These are phyloP conservation scores for Phyllostomus hastatus DNA, from an alignment of 2,113 vertebrate species.

Conservation along the genomic window DNA sequence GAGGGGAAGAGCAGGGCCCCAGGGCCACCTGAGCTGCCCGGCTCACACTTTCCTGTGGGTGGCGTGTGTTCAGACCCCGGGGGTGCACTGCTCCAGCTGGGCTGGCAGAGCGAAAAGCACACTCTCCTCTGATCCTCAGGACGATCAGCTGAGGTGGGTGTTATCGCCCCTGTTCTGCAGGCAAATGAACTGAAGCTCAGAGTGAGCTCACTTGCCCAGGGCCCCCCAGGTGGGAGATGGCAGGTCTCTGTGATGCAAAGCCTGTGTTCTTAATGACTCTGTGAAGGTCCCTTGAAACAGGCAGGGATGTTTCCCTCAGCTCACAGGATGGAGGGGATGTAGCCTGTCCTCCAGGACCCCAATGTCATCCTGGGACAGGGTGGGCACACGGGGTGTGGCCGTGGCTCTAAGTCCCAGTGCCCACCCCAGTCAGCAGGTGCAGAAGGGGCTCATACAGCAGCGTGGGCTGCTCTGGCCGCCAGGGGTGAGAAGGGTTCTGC, in stretches of 20 bases:
- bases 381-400: neutral
- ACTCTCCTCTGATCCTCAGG: neutral
- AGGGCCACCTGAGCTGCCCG: neutral
- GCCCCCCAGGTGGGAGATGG: neutral
- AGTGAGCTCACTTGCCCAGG: neutral
- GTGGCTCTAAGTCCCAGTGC: neutral
- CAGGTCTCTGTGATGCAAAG: neutral
- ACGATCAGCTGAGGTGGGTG: too few relatives aligned
- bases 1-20: neutral
- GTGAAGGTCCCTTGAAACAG: neutral
- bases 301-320: neutral
- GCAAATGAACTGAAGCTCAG: neutral
- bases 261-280: neutral
- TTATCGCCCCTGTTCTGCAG: neutral
- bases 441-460: neutral
- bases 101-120: neutral
- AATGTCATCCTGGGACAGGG: neutral
- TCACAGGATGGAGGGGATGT: neutral
- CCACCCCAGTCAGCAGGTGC: rapidly evolving
- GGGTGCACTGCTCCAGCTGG: neutral
- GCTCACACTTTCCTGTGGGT: neutral
- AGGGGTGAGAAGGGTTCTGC: neutral
- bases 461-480: neutral
- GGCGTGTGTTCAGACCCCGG: neutral
- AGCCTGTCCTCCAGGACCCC: neutral